Percentiles rank a stretch among this genome's conserved stretches.
Evolutionary conservation across 2,113 vertebrate genomes (phyloP).

Genomic region (Calypte anna): DNA sequence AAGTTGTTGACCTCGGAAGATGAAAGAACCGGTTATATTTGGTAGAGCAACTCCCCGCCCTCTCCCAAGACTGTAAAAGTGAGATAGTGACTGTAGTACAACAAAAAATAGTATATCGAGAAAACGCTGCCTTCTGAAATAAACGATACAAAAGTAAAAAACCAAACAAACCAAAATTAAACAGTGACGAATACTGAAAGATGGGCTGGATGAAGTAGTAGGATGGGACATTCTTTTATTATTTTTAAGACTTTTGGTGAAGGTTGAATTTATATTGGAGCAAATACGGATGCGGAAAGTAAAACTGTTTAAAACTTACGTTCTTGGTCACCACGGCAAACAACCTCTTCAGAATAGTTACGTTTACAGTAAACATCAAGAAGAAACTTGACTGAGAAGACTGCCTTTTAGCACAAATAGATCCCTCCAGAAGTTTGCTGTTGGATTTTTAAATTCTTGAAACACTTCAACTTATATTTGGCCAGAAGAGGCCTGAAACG

Average conservation of each 20-base stretch:
- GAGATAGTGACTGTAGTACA: conserved; percentile 42
- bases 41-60: conserved; percentile 41
- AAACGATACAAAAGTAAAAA: neutral
- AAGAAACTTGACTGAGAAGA: neutral
- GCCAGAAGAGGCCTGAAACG: neutral
- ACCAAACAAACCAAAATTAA: neutral
- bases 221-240: neutral
- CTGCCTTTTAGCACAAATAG: neutral
- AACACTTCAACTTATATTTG: neutral
- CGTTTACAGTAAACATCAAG: neutral
- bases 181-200: neutral
- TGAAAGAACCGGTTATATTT: conserved; percentile 53
- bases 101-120: neutral
- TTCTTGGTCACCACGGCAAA: neutral
- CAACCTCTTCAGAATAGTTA: neutral
- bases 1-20: conserved; percentile 64
- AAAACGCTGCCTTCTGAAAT: conserved; percentile 7
- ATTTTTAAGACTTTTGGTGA: neutral
- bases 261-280: neutral
- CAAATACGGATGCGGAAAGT: neutral
- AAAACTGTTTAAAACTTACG: neutral
- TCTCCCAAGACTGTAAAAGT: conserved; percentile 45
- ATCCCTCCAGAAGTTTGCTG: neutral
- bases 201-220: neutral
- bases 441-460: neutral